Conservation (phyloP, 2,113 vertebrate genomes). For the Mastomys coucha region DNA sequence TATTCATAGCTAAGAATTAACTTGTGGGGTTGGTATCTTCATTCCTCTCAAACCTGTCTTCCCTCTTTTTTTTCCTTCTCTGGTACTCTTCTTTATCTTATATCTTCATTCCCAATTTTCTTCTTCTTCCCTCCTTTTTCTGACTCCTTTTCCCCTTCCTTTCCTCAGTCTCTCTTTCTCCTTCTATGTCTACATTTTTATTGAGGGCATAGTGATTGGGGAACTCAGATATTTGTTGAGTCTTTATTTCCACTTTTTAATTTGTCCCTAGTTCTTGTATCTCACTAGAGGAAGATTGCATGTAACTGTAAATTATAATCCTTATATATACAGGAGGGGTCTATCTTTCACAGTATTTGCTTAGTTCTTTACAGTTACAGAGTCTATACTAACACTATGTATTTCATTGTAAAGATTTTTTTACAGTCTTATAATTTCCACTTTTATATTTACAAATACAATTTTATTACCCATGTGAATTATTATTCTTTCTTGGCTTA, state of each 20-base stretch:
- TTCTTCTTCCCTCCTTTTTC: neutral
- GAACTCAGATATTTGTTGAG: neutral
- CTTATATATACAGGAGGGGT: neutral
- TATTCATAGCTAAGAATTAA: neutral
- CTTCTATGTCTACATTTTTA: neutral
- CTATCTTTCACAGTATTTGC: neutral
- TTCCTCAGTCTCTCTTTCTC: too few relatives aligned
- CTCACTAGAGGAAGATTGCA: neutral
- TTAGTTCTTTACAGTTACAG: neutral
- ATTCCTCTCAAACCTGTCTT: neutral
- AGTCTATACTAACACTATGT: neutral
- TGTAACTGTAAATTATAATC: neutral
- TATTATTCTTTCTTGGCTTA: neutral
- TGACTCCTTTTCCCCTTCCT: neutral
- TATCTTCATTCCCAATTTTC: neutral
- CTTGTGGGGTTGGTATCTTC: neutral
- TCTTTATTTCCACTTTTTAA: neutral
- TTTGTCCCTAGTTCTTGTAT: neutral
- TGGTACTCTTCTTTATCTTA: neutral
- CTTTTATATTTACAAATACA: neutral
- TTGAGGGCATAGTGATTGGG: neutral
- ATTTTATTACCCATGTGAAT: neutral
- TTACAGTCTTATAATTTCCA: neutral
- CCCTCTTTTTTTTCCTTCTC: neutral
- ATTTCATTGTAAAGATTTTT: conserved; percentile 41